Base-by-base conservation (phyloP, 2,113 vertebrate species). In the Protobothrops mucrosquamatus region DNA sequence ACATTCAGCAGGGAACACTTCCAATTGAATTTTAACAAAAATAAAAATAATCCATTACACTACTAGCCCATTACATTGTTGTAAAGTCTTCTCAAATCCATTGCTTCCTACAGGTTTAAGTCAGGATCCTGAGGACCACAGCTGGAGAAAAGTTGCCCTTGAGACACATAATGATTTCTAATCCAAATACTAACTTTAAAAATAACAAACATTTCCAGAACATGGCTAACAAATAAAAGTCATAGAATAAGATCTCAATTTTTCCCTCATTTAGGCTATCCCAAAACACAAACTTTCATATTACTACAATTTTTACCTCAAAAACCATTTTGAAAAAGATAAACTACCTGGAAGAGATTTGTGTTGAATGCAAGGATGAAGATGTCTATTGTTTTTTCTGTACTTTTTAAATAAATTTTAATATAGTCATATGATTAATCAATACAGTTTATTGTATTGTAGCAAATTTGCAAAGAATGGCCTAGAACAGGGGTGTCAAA, bases 21-120 rank as follows among this genome's bases (percentile, higher is more conserved):
- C 85, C 43, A 92, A 23, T 81, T 87, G 51, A n/a, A 0, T 0
- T 74, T 2, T 64, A 43, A 15, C 15, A 51, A 92, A 93, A 93
- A 94, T 92, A 91, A 92, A 52, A 89, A 74, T 87, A 96, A 74
- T 69, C 89, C 93, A 91, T 94, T 46, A 46, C 56, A 95, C 56
- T 2, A n/a, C 18, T 48, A 29, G 89, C 74, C 11, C 34, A 26
- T 24, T 81, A 95, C 1, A 92, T 11, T 74, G 64, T 15, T 34
- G n/a, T 74, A 91, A 95, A 94, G 1, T 91, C 69, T 8, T 87
- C 91, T 81, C 92, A 94, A 43, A 3, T 92, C 18, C 91, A 92
- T 39, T 87, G 43, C 34, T 90, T 93, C 26, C 39, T 92, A 61
- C 46, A 96, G 94, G 61, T 94, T 23, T 95, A 95, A 95, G 90